Percentiles rank a stretch among this genome's conserved stretches.
These are phyloP conservation scores for Danio choprae DNA, from an alignment of 2,797 vertebrate genomes.

Conservation along the genomic window DNA sequence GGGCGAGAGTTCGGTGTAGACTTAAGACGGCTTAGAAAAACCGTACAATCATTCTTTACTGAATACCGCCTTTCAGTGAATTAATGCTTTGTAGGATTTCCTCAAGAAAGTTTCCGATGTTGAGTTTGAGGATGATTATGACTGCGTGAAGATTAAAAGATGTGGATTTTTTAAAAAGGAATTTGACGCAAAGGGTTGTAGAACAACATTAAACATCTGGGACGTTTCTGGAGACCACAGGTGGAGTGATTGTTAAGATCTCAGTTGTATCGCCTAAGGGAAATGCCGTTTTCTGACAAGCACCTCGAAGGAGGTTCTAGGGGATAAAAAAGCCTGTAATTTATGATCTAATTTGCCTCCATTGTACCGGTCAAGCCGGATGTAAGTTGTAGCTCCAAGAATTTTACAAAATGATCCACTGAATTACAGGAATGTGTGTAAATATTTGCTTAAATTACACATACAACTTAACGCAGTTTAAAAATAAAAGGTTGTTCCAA, in stretches of 20 bases:
- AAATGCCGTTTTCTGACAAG: conserved; percentile 28
- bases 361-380: conserved; percentile 58
- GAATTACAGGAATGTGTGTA: neutral
- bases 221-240: conserved; percentile 29
- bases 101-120: neutral
- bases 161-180: neutral
- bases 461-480: no score
- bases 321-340: conserved; percentile 61
- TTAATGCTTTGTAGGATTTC: conserved; percentile 43
- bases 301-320: conserved; percentile 42
- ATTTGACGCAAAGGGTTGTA: neutral
- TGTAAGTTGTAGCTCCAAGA: neutral
- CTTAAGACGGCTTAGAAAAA: conserved; percentile 30
- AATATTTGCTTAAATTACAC: no score
- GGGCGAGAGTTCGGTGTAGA: conserved; percentile 2
- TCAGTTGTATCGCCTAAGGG: conserved; percentile 7
- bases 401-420: conserved; percentile 60
- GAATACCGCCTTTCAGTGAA: conserved; percentile 12
- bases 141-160: neutral
- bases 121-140: conserved; percentile 1
- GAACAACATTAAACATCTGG: conserved; percentile 22
- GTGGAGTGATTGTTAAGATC: conserved; percentile 17
- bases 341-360: conserved; percentile 57
- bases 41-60: conserved; percentile 23
- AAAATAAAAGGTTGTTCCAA: no score